Conservation (phyloP, 2,797 vertebrate species). For the Malacoctenus gilli region DNA sequence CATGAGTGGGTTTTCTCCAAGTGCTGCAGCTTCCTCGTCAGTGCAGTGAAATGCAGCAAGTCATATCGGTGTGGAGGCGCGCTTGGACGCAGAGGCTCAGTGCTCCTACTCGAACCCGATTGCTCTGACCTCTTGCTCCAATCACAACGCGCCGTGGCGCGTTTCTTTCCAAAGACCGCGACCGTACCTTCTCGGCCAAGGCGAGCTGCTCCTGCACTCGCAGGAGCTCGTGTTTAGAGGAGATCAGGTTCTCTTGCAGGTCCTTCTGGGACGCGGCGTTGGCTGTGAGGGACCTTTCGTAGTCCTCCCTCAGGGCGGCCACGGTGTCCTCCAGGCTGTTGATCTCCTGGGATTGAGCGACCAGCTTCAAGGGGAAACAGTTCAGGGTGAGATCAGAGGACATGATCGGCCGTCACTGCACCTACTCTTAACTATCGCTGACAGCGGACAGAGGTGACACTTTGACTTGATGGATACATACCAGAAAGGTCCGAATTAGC, state of each 20-base stretch:
- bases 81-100: too few species aligned
- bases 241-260: slow-evolving; percentile 89
- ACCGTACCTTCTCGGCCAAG: slow-evolving; percentile 91
- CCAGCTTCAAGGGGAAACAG: slow-evolving; percentile 65
- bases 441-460: slow-evolving; percentile 4
- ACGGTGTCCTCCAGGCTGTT: slow-evolving; percentile 88
- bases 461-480: slow-evolving; percentile 56
- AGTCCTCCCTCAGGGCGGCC: slow-evolving; percentile 87
- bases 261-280: slow-evolving; percentile 86
- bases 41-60: too few species aligned
- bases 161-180: too few species aligned
- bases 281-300: slow-evolving; percentile 87
- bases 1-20: too few species aligned
- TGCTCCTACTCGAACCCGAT: too few species aligned
- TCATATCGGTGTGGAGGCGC: too few species aligned
- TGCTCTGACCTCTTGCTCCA: too few species aligned
- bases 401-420: background rate
- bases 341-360: slow-evolving; percentile 82
- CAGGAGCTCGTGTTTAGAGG: slow-evolving; percentile 92
- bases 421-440: slow-evolving; percentile 1
- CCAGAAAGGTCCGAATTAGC: slow-evolving; percentile 62
- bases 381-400: background rate
- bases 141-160: too few species aligned
- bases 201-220: slow-evolving; percentile 91
- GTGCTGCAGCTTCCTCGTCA: too few species aligned